Base-by-base conservation (phyloP, 2,888 invertebrate species). In the Mactromeris polynyma region DNA sequence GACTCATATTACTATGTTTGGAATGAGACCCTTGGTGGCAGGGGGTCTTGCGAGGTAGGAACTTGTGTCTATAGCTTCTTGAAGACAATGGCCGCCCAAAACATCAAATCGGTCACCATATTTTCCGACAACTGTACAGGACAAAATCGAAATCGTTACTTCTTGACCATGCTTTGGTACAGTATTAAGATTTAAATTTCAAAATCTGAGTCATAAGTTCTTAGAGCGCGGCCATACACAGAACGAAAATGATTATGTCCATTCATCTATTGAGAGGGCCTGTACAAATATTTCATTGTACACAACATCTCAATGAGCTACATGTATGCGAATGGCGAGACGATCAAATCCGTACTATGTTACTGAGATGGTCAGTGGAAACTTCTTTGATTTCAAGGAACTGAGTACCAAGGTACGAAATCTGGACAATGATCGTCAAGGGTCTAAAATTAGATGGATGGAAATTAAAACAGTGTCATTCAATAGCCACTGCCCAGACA, bases 41-140 rank as follows among this genome's bases (percentile, higher is more conserved):
- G 79, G 46, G 79, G 85, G 33, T 77, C 64, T 2, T 79, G 79
- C 51, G 85, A 85, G 54, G 80, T 85, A 54, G 78, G 80, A 19
- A 40, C 80, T n/a, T 85, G 85, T 64, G 85, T 79, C 2, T 85
- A 79, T 42, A 78, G 51, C 38, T 79, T 85, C 54, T 64, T 58
- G 19, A 21, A 69, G 17, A 73, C n/a, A 42, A 73, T 78, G 78
- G 38, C 78, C 7, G 31, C 2, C 51, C 33, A 51, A 36, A 42
- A 69, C 36, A 51, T 84, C 31, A 78, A 78, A 78, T 51, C 77
- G 33, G 38, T 84, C 4, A 54, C 51, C 31, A 84, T 51, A 21
- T 84, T 51, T n/a, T 84, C 77, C 73, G 83, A 83, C 31, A 83
- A 83, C 38, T 83, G 83, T 42, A 38, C 58, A 21, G 64, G 64